phyloP scores from a whole-genome alignment of 2,113 vertebrate genomes.

The Hippolais icterina region DNA sequence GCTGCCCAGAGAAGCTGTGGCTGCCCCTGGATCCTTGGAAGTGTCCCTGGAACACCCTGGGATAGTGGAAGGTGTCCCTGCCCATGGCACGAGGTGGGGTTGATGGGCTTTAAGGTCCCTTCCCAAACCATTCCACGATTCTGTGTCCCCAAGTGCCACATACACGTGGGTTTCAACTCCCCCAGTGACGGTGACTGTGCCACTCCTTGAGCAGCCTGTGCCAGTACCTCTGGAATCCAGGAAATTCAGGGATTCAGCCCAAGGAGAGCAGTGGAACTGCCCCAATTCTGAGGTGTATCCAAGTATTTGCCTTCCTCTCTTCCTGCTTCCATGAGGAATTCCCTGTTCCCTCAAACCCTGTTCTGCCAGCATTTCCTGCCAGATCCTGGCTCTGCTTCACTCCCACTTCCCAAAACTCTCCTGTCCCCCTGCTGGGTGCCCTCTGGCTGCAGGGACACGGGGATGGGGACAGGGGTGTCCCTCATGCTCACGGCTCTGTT shows the following conservation, averaged over 20 bases:
- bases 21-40: neutral
- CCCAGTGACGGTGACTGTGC: fast-evolving
- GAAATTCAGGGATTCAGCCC: neutral
- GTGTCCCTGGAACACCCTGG: neutral
- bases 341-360: neutral
- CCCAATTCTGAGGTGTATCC: fast-evolving
- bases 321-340: neutral
- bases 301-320: neutral
- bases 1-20: neutral
- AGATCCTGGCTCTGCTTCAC: neutral
- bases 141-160: neutral
- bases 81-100: fast-evolving
- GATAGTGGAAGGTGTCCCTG: neutral
- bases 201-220: neutral
- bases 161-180: fast-evolving
- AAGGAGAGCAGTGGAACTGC: neutral
- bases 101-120: neutral
- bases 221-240: neutral
- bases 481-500: neutral
- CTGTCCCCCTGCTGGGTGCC: neutral
- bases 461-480: neutral
- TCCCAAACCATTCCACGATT: neutral
- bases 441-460: neutral
- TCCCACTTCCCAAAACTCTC: neutral
- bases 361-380: neutral